Evolutionary conservation across 2,113 vertebrate species (phyloP).

Genomic region (Gnathonemus echidnorhynchus): DNA sequence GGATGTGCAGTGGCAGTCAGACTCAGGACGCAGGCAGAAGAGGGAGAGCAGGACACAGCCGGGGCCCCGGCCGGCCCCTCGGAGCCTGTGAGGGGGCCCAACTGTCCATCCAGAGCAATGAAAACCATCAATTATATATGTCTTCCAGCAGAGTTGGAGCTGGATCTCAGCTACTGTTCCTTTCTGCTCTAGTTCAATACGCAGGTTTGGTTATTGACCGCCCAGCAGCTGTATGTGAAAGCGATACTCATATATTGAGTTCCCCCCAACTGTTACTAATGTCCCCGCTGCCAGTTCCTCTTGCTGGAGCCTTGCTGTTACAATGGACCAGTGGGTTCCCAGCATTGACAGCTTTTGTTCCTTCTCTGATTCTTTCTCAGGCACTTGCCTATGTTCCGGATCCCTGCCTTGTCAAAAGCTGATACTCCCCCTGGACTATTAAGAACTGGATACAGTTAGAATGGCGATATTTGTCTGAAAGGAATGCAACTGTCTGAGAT

Average conservation of each 20-base stretch:
- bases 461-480: background rate
- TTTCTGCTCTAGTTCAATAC: slow-evolving; percentile 33
- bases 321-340: slow-evolving; percentile 27
- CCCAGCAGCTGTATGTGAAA: slow-evolving; percentile 26
- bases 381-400: slow-evolving; percentile 31
- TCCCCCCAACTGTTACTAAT: slow-evolving; percentile 22
- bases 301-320: slow-evolving; percentile 33
- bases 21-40: background rate
- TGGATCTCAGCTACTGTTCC: slow-evolving; percentile 23
- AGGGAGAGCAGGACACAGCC: background rate
- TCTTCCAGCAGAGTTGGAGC: slow-evolving; percentile 15
- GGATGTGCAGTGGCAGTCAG: background rate
- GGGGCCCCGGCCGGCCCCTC: background rate
- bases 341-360: slow-evolving; percentile 24
- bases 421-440: slow-evolving; percentile 27
- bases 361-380: slow-evolving; percentile 24
- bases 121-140: slow-evolving; percentile 27
- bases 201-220: slow-evolving; percentile 19
- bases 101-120: slow-evolving; percentile 25
- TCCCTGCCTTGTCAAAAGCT: slow-evolving; percentile 34
- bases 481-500: background rate
- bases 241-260: slow-evolving; percentile 30
- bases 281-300: slow-evolving; percentile 28
- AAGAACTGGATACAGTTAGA: slow-evolving; percentile 16
- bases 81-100: slow-evolving; percentile 11